Percentiles rank a stretch among this genome's conserved stretches.
These are phyloP conservation scores for Listrodromus nycthemerus DNA, from an alignment of 2,888 invertebrate species.

Conservation along the genomic window DNA sequence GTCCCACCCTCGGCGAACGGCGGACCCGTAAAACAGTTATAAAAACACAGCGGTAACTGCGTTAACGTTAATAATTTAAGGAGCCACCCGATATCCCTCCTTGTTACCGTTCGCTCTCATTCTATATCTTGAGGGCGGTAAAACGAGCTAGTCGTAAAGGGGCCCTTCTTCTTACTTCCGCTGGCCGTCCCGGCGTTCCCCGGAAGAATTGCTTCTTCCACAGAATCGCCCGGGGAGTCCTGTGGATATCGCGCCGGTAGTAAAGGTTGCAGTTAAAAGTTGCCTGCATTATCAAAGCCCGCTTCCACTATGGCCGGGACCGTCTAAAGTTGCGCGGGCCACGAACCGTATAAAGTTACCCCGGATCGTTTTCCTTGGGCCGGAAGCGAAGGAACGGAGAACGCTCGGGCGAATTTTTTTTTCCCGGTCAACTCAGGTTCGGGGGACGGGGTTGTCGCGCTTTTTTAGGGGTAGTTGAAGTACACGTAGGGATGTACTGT, in stretches of 20 bases:
- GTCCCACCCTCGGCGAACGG: constrained; percentile 66
- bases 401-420: neutral
- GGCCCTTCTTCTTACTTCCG: constrained; percentile 62
- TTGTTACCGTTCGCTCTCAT: constrained; percentile 7
- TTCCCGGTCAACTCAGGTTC: neutral
- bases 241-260: constrained; percentile 68
- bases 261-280: constrained; percentile 82
- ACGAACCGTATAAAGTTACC: constrained; percentile 8
- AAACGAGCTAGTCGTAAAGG: constrained; percentile 81
- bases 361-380: constrained; percentile 15
- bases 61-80: constrained; percentile 83
- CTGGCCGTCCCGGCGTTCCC: constrained; percentile 20
- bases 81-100: constrained; percentile 15
- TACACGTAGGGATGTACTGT: neutral
- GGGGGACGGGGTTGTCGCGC: constrained; percentile 7
- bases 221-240: constrained; percentile 43
- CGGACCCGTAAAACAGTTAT: constrained; percentile 83
- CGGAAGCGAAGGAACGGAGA: neutral
- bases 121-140: constrained; percentile 34
- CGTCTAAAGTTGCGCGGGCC: neutral
- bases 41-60: constrained; percentile 83
- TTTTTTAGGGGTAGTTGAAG: constrained; percentile 10
- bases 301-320: neutral
- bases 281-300: constrained; percentile 80
- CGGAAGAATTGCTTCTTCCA: constrained; percentile 50